Base-by-base conservation (phyloP, 2,797 vertebrate genomes). In the Syngnathus rostellatus region DNA sequence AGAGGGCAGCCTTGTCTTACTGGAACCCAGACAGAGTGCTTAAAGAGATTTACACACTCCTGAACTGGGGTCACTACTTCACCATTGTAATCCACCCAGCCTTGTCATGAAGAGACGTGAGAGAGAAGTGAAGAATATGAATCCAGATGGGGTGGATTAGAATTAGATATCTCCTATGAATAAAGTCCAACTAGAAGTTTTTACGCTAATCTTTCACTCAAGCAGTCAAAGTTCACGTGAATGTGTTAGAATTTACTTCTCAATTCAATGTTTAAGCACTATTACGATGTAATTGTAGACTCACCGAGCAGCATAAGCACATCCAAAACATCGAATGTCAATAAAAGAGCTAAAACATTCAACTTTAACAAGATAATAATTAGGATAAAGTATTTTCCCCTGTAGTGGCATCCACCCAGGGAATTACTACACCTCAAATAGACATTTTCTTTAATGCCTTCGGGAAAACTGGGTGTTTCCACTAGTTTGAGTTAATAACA, bases 1-100 rank as follows among this genome's bases (percentile, higher is more conserved):
- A 73, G 70, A 68, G 77, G 77, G 79, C 84, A 73, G 76, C 62
- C 76, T 71, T 21, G 48, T 70, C 74, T 71, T 63, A 76, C 65
- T 70, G 57, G 70, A 71, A 76, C 68, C 71, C 65, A 66, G 51
- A 64, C 48, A 69, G 63, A 70, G 70, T 71, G 25, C 37, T 62
- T 66, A 69, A 81, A 72, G 48, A 73, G 73, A 79, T 75, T 74
- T 72, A 75, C 72, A 79, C 53, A 65, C 62, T 68, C 51, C 66
- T 66, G 58, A 64, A 59, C 55, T 68, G 60, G 63, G 61, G 65
- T 75, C 58, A 60, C 68, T 73, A 53, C 62, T 63, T 51, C 46
- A 65, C 40, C 2, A 40, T 62, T 64, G 73, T 75, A 72, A 80
- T 84, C 67, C 73, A 73, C 70, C 65, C 65, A 62, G 72, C 67